Conservation (phyloP, 2,888 invertebrate species). For the Zelleria hepariella region DNA sequence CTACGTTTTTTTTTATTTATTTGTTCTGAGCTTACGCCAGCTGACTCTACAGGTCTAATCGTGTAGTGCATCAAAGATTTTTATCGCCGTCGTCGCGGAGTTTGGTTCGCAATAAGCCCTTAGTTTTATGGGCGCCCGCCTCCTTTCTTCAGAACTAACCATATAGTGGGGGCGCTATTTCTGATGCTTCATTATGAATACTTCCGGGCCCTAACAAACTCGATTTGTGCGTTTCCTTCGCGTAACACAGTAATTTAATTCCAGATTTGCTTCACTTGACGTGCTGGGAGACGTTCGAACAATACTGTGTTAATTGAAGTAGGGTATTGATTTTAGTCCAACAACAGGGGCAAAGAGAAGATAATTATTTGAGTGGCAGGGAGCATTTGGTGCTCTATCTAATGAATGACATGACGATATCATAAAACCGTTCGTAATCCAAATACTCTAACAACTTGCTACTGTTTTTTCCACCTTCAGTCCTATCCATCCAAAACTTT, state of each 20-base stretch:
- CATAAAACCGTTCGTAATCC: too few relatives aligned
- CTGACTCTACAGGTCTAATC: too few relatives aligned
- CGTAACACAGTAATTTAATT: constrained; percentile 1
- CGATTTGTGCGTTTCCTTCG: constrained; percentile 7
- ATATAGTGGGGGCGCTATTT: constrained; percentile 12
- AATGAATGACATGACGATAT: not conserved
- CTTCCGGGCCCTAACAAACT: constrained; percentile 13
- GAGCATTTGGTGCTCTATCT: not conserved
- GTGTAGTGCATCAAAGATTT: too few relatives aligned
- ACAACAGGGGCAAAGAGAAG: not conserved
- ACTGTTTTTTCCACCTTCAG: too few relatives aligned
- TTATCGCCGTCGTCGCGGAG: not conserved
- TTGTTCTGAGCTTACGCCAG: too few relatives aligned
- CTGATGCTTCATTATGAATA: constrained; percentile 18
- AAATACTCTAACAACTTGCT: too few relatives aligned
- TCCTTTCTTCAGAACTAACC: constrained; percentile 11
- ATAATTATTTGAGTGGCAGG: not conserved
- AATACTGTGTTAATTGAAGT: not conserved
- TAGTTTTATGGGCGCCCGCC: constrained; percentile 20
- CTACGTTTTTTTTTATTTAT: too few relatives aligned
- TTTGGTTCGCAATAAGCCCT: not conserved
- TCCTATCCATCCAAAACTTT: too few relatives aligned
- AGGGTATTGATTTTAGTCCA: not conserved
- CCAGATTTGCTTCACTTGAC: not conserved
- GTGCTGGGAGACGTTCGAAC: not conserved